phyloP scores from a whole-genome alignment of 1,140 invertebrate species.

The Triops longicaudatus region DNA sequence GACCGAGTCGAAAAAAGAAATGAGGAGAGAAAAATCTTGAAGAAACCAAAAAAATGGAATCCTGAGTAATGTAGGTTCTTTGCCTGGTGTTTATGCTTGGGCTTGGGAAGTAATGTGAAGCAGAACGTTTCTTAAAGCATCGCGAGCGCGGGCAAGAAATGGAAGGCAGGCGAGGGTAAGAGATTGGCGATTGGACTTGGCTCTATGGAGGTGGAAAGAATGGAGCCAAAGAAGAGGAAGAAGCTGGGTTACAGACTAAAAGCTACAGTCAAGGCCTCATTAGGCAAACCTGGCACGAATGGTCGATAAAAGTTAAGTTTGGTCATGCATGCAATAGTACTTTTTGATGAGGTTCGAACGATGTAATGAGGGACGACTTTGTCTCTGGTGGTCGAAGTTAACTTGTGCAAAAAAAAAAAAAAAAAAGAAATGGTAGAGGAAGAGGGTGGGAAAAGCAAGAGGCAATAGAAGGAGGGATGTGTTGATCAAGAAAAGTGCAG shows the following conservation, averaged over 20 bases:
- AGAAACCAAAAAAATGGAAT: not conserved
- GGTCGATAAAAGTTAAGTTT: slow-evolving; percentile 15
- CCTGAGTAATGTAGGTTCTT: not conserved
- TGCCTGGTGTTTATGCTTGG: not conserved
- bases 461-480: not conserved
- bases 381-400: not conserved
- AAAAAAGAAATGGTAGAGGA: no score
- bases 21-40: not conserved
- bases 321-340: slow-evolving; percentile 1
- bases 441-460: not conserved
- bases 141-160: not conserved
- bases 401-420: not conserved
- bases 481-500: not conserved
- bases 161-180: not conserved
- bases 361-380: not conserved
- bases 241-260: not conserved
- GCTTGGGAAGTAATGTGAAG: not conserved
- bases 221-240: not conserved
- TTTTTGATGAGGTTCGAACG: slow-evolving; percentile 8
- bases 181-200: not conserved
- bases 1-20: not conserved
- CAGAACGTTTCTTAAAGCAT: not conserved
- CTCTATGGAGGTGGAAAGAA: not conserved
- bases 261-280: not conserved
- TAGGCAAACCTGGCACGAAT: not conserved